Evolutionary conservation across 2,113 vertebrate genomes (phyloP), one percentile per base, ranked within the genome.

Genomic region (Anhinga anhinga): DNA sequence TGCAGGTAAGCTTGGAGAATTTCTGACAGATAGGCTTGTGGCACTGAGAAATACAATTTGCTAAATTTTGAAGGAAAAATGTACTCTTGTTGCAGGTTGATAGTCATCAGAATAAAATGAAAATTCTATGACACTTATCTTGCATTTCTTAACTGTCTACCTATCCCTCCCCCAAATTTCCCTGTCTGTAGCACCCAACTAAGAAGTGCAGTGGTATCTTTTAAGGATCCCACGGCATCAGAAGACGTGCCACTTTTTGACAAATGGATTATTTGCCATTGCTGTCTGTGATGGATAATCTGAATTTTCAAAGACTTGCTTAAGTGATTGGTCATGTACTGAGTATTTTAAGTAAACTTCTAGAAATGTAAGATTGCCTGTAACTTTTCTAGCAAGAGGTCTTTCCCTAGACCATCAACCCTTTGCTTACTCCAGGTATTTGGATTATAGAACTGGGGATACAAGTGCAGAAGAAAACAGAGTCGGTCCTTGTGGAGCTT

Each of bases 1-100:
- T 82, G 32, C 27, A 63, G 23, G 36, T 76, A 69, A 34, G 21
- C 5, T 18, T 52, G 72, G 42, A 27, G 53, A 30, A 34, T 14
- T 70, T 72, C 53, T 44, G 50, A 4, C 36, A 40, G n/a, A 21
- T 22, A 69, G 30, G n/a, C 44, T 70, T 63, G 22, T 56, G 63
- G 26, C 56, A 44, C 50, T 50, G 22, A 59, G 40, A 62, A 16
- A 11, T 12, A 55, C 1, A 0, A 0, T 38, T 42, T 42, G 15
- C 25, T 61, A 81, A 40, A 36, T 42, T 42, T 67, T 82, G 42
- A 82, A 77, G 49, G 55, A 38, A 63, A 92, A 76, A 16, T 2
- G 26, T 44, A 34, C 6, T 44, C 30, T 74, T 62, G 26, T 42
- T 74, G 50, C 47, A 47, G 61, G 30, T 15, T 55, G 30, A 34